Percentiles rank a stretch among this genome's conserved stretches.
Evolutionary conservation across 2,113 vertebrate species (phyloP).

Genomic region (Aptenodytes forsteri): DNA sequence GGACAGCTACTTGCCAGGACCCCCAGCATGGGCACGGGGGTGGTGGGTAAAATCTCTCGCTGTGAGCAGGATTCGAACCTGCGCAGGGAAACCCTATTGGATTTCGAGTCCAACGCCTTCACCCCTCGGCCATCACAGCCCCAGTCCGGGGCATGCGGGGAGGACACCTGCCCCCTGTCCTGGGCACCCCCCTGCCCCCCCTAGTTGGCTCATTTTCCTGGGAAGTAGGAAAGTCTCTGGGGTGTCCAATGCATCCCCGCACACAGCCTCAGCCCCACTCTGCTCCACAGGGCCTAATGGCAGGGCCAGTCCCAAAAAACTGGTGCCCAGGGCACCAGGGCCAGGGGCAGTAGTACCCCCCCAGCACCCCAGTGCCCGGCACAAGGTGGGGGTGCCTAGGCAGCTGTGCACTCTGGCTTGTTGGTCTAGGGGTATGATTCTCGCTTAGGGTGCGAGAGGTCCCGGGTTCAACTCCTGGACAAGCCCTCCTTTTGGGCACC

Average conservation of each 20-base stretch:
- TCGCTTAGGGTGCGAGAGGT: constrained; percentile 67
- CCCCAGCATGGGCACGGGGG: accelerated
- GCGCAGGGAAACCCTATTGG: neutral
- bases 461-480: neutral
- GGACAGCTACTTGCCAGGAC: accelerated
- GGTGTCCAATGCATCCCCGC: neutral
- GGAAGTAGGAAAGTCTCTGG: accelerated
- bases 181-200: accelerated
- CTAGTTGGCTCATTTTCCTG: neutral
- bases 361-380: neutral
- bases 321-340: accelerated
- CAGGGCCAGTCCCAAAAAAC: too few species aligned
- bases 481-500: neutral
- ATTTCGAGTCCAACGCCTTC: constrained; percentile 40
- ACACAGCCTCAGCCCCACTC: accelerated
- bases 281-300: neutral
- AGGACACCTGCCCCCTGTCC: accelerated
- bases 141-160: accelerated
- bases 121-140: constrained; percentile 11
- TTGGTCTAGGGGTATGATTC: constrained; percentile 73
- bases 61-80: constrained; percentile 9
- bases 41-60: neutral
- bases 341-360: accelerated
- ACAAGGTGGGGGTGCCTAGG: neutral
- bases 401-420: neutral